Evolutionary conservation across 2,888 invertebrate genomes (phyloP), one percentile per base, ranked within the genome.

Genomic region (Heteropelma amictum): DNA sequence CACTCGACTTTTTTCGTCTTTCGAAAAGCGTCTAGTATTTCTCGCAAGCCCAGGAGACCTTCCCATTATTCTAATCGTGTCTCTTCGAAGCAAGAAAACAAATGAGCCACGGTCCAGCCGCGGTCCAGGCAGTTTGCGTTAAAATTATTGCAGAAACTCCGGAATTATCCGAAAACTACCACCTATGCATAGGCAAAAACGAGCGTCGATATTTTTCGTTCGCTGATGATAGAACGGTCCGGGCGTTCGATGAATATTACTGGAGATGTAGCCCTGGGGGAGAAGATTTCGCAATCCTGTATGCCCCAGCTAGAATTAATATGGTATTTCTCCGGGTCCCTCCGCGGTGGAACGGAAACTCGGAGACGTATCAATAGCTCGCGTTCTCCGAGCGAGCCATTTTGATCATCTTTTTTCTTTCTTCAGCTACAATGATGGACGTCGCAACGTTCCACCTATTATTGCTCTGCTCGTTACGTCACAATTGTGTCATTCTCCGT

Each of bases 21-120:
- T 51, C 30, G 38, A 60, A 38, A 38, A 68, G 47, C 47, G 49
- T 26, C 35, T 23, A 63, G 47, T 10, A 51, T 64, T 40, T 67
- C 35, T 38, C 23, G n/a, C 56, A 26, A 60, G 35, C n/a, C 42
- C 33, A 26, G 28, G 47, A 40, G 10, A 40, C 61, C 12, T 65
- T 78, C 78, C 72, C 76, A 85, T 87, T 84, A 87, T 84, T 86
- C 82, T 85, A 83, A 84, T 84, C 79, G 82, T 85, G 84, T 85
- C 83, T 83, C 80, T 76, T 71, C 51, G 12, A 65, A 60, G 65
- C 26, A 60, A 33, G 23, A 56, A 54, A 63, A 70, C 35, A 56
- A 71, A 67, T 54, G 67, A 65, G 40, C 17, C 42, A 1, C n/a
- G 33, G 6, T 23, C 28, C 33, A 42, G 19, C 45, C 54, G 19